Conservation (phyloP, 1,140 invertebrate genomes). For the Fragariocoptes setiger region DNA sequence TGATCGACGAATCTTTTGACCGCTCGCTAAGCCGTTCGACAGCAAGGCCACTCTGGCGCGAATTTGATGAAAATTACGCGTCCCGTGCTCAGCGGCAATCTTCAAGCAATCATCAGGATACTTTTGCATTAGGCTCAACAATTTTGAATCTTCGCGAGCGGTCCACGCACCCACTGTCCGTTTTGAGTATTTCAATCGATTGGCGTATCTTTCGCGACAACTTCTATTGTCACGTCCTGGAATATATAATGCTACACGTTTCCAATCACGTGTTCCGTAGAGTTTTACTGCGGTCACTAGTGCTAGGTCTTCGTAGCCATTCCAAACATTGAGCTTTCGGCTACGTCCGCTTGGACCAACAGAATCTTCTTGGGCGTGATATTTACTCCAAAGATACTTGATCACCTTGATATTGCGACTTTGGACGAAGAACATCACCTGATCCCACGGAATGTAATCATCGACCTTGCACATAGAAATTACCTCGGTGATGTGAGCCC, state of each 20-base stretch:
- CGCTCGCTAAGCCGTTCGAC: not conserved
- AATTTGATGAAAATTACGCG: not conserved
- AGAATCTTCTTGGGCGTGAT: not conserved
- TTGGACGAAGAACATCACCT: constrained; percentile 6
- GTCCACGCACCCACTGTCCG: constrained; percentile 5
- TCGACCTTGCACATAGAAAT: constrained; percentile 2
- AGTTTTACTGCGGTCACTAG: constrained; percentile 4
- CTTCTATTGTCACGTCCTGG: constrained; percentile 7
- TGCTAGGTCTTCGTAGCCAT: constrained; percentile 4
- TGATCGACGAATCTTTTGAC: not conserved
- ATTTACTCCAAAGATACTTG: constrained; percentile 5
- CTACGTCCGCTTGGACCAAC: not conserved
- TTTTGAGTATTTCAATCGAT: not conserved
- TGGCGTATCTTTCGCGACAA: constrained; percentile 7
- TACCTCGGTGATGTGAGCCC: not conserved
- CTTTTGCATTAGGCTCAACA: not conserved
- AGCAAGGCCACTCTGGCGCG: not conserved
- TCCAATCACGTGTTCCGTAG: not conserved
- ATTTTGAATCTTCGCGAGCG: constrained; percentile 1
- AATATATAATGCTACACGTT: constrained; percentile 2
- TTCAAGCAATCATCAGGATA: not conserved
- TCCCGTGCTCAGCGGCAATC: not conserved
- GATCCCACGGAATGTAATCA: constrained; percentile 8
- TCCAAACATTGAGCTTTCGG: constrained; percentile 1
- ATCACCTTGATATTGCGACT: constrained; percentile 3